phyloP scores from a whole-genome alignment of 2,113 vertebrate species.

The Amia ocellicauda region DNA sequence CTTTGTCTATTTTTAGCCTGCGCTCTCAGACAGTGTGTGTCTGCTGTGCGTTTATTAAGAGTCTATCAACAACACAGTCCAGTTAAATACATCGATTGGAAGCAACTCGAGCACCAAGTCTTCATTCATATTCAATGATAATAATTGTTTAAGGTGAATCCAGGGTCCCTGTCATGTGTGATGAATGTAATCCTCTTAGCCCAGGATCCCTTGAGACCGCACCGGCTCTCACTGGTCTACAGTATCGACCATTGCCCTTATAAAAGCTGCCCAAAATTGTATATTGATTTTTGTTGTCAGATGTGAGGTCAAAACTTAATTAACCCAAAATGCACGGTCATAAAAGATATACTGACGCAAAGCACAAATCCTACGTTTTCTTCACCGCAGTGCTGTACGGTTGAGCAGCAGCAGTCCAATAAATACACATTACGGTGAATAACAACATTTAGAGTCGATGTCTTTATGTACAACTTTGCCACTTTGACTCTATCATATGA shows the following conservation, averaged over 20 bases:
- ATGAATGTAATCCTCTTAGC: conserved; percentile 58
- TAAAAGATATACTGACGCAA: conserved; percentile 47
- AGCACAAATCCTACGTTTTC: conserved; percentile 26
- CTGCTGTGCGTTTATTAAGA: no score
- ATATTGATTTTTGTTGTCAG: conserved; percentile 69
- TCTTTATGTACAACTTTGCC: no score
- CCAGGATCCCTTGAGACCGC: conserved; percentile 45
- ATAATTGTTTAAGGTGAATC: conserved; percentile 36
- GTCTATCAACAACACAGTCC: no score
- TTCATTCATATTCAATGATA: conserved; percentile 61
- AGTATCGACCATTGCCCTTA: conserved; percentile 58
- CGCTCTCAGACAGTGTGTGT: no score
- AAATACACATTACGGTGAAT: no score
- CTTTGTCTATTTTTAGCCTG: no score
- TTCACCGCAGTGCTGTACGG: conserved; percentile 28
- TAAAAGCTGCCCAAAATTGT: conserved; percentile 58
- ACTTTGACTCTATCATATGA: no score
- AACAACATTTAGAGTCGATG: no score
- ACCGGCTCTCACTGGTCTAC: conserved; percentile 38
- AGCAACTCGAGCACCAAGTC: conserved; percentile 37
- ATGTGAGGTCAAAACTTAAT: conserved; percentile 65
- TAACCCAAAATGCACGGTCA: conserved; percentile 59
- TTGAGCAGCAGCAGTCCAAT: neutral
- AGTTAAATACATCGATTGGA: conserved; percentile 2
- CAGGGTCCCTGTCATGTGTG: no score